Conservation (phyloP, 2,113 vertebrate genomes). For the Chunga burmeisteri region DNA sequence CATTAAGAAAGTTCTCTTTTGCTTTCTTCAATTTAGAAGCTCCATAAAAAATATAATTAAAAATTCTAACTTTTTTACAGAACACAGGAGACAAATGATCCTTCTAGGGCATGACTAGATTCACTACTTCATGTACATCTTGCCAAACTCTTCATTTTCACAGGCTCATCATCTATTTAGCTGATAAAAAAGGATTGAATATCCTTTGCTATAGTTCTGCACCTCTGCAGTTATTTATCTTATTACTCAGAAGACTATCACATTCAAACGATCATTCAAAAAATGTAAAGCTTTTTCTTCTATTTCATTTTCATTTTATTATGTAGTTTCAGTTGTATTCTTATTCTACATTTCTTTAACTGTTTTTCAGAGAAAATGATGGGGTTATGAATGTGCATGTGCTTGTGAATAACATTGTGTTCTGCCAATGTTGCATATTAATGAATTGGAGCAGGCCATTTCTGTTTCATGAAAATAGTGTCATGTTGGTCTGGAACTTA, state of each 20-base stretch:
- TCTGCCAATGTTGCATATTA: not conserved
- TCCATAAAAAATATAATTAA: not conserved
- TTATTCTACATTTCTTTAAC: not conserved
- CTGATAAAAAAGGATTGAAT: not conserved
- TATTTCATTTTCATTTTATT: not conserved
- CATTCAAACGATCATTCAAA: not conserved
- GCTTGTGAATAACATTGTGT: not conserved
- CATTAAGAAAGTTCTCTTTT: not conserved
- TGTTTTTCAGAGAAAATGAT: not conserved
- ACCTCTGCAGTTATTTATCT: not conserved
- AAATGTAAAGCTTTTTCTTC: not conserved
- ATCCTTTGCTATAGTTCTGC: not conserved
- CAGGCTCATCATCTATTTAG: not conserved
- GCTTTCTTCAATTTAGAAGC: not conserved
- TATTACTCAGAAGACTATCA: constrained; percentile 5
- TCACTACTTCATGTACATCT: not conserved
- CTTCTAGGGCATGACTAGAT: constrained; percentile 30
- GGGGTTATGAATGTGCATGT: not conserved
- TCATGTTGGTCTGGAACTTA: not conserved
- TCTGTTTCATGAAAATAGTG: not conserved
- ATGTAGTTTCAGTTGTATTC: not conserved
- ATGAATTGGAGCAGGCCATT: not conserved
- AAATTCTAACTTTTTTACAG: constrained; percentile 29
- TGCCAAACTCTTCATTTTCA: not conserved
- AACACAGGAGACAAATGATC: not conserved